Conservation (phyloP, 2,888 invertebrate species). For the Acanthosepion esculentum region DNA sequence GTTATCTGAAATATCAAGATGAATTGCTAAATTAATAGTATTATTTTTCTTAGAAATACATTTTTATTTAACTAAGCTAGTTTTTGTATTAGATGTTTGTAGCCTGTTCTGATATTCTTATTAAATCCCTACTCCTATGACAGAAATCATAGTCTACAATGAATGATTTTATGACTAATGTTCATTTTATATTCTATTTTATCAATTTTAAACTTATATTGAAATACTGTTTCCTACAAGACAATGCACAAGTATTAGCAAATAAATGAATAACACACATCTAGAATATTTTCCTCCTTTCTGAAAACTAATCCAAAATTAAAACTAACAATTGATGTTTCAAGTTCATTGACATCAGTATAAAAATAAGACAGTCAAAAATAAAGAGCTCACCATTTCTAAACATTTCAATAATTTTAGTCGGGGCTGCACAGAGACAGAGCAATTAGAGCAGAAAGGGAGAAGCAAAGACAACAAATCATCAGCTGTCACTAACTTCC, state of each 20-base stretch:
- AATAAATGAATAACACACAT: no score
- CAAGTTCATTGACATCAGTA: not conserved
- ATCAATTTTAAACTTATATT: no score
- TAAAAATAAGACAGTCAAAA: not conserved
- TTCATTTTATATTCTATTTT: no score
- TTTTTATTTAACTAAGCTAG: not conserved
- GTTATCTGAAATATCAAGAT: not conserved
- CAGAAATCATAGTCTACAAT: no score
- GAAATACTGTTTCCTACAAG: no score
- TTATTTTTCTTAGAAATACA: not conserved
- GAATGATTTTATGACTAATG: no score
- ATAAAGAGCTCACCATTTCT: constrained; percentile 64
- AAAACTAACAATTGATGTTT: not conserved
- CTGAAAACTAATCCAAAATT: not conserved
- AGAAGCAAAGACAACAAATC: constrained; percentile 66
- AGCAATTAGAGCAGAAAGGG: constrained; percentile 70
- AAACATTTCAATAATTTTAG: constrained; percentile 69
- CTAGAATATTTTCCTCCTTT: not conserved
- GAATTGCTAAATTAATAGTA: not conserved
- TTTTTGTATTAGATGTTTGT: not conserved
- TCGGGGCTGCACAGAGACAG: constrained; percentile 66
- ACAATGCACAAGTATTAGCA: no score
- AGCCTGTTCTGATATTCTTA: not conserved
- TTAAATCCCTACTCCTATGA: no score
- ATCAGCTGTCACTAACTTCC: constrained; percentile 62